Base-by-base conservation (phyloP, 1,140 invertebrate genomes). In the Anastatus disparis region DNA sequence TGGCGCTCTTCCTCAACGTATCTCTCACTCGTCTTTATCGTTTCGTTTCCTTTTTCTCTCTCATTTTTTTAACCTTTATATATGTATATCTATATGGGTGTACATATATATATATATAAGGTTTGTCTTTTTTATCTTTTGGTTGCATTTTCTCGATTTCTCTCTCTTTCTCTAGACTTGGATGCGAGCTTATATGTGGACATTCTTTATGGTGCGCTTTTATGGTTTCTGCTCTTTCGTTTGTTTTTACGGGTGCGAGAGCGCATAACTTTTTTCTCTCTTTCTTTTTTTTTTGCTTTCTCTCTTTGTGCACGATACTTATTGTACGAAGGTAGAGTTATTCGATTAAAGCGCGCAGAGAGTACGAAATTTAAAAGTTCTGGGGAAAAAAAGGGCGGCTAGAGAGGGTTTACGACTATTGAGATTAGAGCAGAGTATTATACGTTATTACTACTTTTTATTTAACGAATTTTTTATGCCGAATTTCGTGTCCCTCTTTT, bases 1-100 rank as follows among this genome's bases (percentile, higher is more conserved):
- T 81, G 78, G 79, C 77, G 78, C 79, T 75, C 81, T 79, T 78
- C 75, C 72, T 71, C 73, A 70, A 72, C 77, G 35, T 48, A 63
- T 59, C 65, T 63, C 35, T 58, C 52, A 29, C 17, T 24, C 64
- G 17, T 58, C 58, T n/a, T n/a, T 52, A 24, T 44, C 48, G 40
- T 65, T 44, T 50, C 42, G 24, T 27, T 48, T 24, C 53, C 24
- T 46, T n/a, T n/a, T n/a, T n/a, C n/a, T n/a, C n/a, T n/a, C n/a
- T n/a, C n/a, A n/a, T n/a, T n/a, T n/a, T n/a, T n/a, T n/a, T n/a
- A n/a, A n/a, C n/a, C n/a, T n/a, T n/a, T n/a, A n/a, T n/a, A n/a
- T n/a, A n/a, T n/a, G n/a, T n/a, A n/a, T n/a, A n/a, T n/a, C n/a
- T n/a, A n/a, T n/a, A n/a, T n/a, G n/a, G n/a, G n/a, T n/a, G n/a